These are phyloP conservation scores for Diplosoma virens DNA, from an alignment of 23 tunicate species.

Conservation along the genomic window DNA sequence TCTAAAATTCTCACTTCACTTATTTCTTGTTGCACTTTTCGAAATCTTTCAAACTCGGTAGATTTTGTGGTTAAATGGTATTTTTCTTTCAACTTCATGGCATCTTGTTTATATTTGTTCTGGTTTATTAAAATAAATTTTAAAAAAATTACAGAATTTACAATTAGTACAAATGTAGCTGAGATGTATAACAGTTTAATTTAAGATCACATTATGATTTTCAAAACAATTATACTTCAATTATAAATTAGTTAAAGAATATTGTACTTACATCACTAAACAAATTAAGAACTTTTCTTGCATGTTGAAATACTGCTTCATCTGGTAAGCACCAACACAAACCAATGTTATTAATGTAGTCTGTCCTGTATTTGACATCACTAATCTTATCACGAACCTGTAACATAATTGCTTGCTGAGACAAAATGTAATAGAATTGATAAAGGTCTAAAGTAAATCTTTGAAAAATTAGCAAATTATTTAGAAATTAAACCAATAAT, in stretches of 20 bases:
- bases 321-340: constrained; percentile 73
- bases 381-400: constrained; percentile 81
- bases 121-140: no score
- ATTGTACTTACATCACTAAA: constrained; percentile 65
- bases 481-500: no score
- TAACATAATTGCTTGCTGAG: no score
- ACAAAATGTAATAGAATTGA: no score
- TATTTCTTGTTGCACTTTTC: constrained; percentile 63
- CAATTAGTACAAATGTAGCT: no score
- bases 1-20: constrained; percentile 89
- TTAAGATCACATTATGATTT: background rate
- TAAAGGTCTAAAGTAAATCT: no score
- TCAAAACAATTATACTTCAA: background rate
- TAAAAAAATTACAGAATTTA: no score
- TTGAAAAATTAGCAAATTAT: no score
- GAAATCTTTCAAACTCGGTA: constrained; percentile 87
- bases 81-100: constrained; percentile 80
- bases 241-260: background rate
- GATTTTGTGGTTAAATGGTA: constrained; percentile 84
- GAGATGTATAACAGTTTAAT: no score
- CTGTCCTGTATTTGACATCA: constrained; percentile 76
- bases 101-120: constrained; percentile 87
- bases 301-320: constrained; percentile 57
- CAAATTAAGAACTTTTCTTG: constrained; percentile 71
- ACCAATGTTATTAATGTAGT: constrained; percentile 69